Evolutionary conservation across 2,797 vertebrate species (phyloP).

Genomic region (Halcyon smyrnensis): DNA sequence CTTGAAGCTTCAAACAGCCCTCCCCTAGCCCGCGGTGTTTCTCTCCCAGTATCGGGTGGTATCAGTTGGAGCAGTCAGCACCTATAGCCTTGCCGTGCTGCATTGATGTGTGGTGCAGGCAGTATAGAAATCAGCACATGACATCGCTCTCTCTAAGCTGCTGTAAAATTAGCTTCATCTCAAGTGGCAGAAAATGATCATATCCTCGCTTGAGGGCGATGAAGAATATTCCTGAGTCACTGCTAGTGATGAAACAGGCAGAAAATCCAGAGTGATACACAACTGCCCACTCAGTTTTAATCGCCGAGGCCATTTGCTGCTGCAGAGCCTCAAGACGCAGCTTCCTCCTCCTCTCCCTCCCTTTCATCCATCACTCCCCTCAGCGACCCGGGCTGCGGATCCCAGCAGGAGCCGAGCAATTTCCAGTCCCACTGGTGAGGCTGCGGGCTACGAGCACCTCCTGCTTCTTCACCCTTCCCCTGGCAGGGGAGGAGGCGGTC

Average conservation of each 20-base stretch:
- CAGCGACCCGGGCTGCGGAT: not conserved
- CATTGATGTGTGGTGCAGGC: not conserved
- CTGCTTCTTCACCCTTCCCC: not conserved
- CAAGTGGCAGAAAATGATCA: slow-evolving; percentile 71
- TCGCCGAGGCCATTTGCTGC: slow-evolving; percentile 60
- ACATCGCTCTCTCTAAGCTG: slow-evolving; percentile 53
- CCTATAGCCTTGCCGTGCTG: not conserved
- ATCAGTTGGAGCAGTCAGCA: not conserved
- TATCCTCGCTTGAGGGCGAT: slow-evolving; percentile 64
- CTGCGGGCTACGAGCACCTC: not conserved
- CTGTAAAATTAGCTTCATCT: slow-evolving; percentile 73
- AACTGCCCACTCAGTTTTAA: slow-evolving; percentile 69
- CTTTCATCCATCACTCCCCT: slow-evolving; percentile 51
- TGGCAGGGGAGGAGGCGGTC: not conserved
- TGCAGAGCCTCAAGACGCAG: slow-evolving; percentile 27
- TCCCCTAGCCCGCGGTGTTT: not conserved
- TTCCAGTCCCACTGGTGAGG: not conserved
- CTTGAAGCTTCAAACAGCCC: not conserved
- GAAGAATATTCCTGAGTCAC: slow-evolving; percentile 70
- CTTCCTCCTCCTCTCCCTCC: slow-evolving; percentile 54
- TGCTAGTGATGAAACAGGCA: slow-evolving; percentile 63
- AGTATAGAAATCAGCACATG: slow-evolving; percentile 47
- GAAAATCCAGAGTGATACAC: slow-evolving; percentile 62
- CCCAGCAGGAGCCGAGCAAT: slow-evolving; percentile 2
- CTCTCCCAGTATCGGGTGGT: not conserved